Percentiles rank a stretch among this genome's conserved stretches.
These are phyloP conservation scores for Sinocyclocheilus anophthalmus DNA, from an alignment of 2,113 vertebrate genomes.

Conservation along the genomic window DNA sequence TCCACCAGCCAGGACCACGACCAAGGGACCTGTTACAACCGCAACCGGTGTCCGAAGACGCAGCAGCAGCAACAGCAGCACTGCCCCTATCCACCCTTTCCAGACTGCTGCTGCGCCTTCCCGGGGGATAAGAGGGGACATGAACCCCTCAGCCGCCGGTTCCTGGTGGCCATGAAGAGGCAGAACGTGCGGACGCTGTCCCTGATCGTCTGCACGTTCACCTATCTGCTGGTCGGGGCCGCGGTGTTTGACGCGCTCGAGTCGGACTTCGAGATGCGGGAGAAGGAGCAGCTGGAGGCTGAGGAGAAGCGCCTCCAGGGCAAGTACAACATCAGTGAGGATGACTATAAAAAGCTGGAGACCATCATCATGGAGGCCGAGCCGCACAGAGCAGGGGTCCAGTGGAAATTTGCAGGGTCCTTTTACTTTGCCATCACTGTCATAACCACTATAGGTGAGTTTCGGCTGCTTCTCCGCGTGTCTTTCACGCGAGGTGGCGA, in stretches of 20 bases:
- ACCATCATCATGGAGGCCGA: slow-evolving; percentile 98
- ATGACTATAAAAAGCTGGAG: slow-evolving; percentile 96
- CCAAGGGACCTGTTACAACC: slow-evolving; percentile 67
- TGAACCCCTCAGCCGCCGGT: slow-evolving; percentile 90
- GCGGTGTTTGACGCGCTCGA: slow-evolving; percentile 99
- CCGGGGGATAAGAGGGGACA: slow-evolving; percentile 92
- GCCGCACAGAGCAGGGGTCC: slow-evolving; percentile 97
- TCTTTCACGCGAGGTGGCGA: neutral
- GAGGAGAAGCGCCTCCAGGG: slow-evolving; percentile 96
- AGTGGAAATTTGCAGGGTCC: slow-evolving; percentile 98
- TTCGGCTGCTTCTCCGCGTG: neutral
- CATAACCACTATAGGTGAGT: slow-evolving; percentile 96
- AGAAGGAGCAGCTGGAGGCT: slow-evolving; percentile 95
- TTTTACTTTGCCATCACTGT: slow-evolving; percentile 99
- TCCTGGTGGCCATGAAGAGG: slow-evolving; percentile 99
- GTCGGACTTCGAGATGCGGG: slow-evolving; percentile 97
- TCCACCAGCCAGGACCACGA: slow-evolving; percentile 82
- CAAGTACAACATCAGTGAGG: slow-evolving; percentile 98
- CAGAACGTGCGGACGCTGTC: slow-evolving; percentile 99
- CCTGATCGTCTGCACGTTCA: slow-evolving; percentile 98
- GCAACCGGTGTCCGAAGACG: slow-evolving; percentile 61
- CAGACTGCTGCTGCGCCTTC: slow-evolving; percentile 77
- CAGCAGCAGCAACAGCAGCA: slow-evolving; percentile 67
- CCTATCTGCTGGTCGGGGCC: slow-evolving; percentile 97
- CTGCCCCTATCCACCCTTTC: slow-evolving; percentile 58